These are phyloP conservation scores for Acanthurus leucopareius DNA, from an alignment of 2,797 vertebrate genomes.

Conservation along the genomic window DNA sequence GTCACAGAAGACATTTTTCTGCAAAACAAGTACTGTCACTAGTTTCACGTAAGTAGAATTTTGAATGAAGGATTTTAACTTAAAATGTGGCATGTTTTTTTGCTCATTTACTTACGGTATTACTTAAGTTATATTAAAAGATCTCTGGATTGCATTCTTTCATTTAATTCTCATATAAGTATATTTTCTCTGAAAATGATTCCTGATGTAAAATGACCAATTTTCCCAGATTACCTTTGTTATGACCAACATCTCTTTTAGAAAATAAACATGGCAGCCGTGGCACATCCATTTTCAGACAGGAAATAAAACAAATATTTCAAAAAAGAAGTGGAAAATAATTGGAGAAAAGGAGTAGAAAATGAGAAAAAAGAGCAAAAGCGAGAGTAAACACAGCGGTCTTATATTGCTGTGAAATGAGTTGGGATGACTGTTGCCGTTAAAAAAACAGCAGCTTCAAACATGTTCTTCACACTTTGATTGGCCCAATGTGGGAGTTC, in stretches of 20 bases:
- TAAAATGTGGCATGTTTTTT: neutral
- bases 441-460: slow-evolving; percentile 62
- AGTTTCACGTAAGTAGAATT: neutral
- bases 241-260: neutral
- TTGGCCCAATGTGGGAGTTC: slow-evolving; percentile 70
- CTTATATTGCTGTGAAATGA: slow-evolving; percentile 65
- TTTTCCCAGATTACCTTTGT: neutral
- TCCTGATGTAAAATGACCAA: neutral
- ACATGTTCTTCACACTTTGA: slow-evolving; percentile 72
- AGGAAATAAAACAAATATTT: slow-evolving; percentile 17
- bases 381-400: slow-evolving; percentile 35
- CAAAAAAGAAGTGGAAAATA: neutral
- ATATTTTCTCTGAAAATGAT: neutral
- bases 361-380: slow-evolving; percentile 18
- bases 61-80: neutral
- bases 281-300: neutral
- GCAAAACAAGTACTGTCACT: neutral
- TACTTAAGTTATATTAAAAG: neutral
- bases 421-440: slow-evolving; percentile 51
- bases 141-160: no score
- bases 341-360: neutral
- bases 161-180: neutral
- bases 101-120: neutral
- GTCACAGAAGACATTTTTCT: neutral
- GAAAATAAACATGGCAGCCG: neutral